Evolutionary conservation across 2,888 invertebrate species (phyloP).

Genomic region (Catocala nupta): DNA sequence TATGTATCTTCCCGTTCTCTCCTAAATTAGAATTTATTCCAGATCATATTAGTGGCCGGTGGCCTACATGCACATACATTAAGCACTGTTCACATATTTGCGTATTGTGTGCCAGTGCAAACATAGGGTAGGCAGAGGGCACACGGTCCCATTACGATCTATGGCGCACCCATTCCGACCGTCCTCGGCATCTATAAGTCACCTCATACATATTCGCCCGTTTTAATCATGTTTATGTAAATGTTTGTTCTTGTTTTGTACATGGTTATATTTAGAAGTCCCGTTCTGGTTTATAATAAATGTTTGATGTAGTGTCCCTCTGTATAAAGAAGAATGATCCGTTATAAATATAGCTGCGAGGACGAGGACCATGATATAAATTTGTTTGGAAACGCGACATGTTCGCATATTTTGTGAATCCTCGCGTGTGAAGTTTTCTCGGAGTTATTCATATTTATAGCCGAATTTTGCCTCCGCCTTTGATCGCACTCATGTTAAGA

Average conservation of each 20-base stretch:
- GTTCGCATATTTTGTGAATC: constrained; percentile 67
- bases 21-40: constrained; percentile 17
- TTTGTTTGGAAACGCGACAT: constrained; percentile 56
- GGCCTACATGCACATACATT: constrained; percentile 28
- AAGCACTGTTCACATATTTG: constrained; percentile 41
- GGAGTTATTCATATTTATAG: constrained; percentile 58
- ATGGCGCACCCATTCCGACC: constrained; percentile 38
- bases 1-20: constrained; percentile 5
- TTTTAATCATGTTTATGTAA: constrained; percentile 66
- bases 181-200: constrained; percentile 46
- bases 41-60: constrained; percentile 13
- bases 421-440: constrained; percentile 59
- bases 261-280: constrained; percentile 26
- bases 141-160: constrained; percentile 38
- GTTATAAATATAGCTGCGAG: constrained; percentile 46
- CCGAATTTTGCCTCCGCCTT: constrained; percentile 48
- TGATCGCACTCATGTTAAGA: constrained; percentile 48
- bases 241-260: constrained; percentile 57
- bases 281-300: constrained; percentile 35
- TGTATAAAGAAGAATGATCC: constrained; percentile 45
- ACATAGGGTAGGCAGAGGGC: constrained; percentile 33
- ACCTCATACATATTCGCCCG: constrained; percentile 66
- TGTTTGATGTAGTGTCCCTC: constrained; percentile 32
- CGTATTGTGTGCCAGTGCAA: constrained; percentile 28
- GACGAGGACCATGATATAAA: constrained; percentile 54